These are phyloP conservation scores for Malacoctenus gilli DNA, from an alignment of 2,797 vertebrate species.

Conservation along the genomic window DNA sequence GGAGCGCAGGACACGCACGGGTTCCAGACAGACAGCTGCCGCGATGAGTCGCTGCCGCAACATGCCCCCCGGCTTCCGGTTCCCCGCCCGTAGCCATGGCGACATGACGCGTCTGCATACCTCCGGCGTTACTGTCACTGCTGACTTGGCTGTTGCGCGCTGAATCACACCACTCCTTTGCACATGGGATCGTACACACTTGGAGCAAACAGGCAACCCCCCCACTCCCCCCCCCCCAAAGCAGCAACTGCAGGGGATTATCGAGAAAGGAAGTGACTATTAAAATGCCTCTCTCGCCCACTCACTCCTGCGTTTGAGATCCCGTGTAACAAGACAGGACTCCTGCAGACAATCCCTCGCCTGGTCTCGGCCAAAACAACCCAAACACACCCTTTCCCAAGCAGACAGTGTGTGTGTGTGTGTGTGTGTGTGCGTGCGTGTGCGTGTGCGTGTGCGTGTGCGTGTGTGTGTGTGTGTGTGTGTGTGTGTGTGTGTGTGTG, in stretches of 20 bases:
- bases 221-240: constrained; percentile 55
- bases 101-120: constrained; percentile 67
- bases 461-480: no score
- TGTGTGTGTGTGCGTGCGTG: constrained; percentile 17
- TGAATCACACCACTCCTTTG: constrained; percentile 69
- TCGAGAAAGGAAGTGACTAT: constrained; percentile 79
- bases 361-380: constrained; percentile 45
- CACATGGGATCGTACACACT: constrained; percentile 39
- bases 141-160: constrained; percentile 67
- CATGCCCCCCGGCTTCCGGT: constrained; percentile 71
- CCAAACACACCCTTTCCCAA: constrained; percentile 53
- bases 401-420: constrained; percentile 54
- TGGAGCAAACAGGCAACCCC: constrained; percentile 46
- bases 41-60: constrained; percentile 45
- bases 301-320: constrained; percentile 58
- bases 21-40: constrained; percentile 66
- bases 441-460: constrained; percentile 44
- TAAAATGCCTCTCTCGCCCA: constrained; percentile 79
- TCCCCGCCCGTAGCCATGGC: constrained; percentile 59
- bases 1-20: constrained; percentile 24
- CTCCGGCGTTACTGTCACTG: constrained; percentile 61
- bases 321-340: constrained; percentile 63
- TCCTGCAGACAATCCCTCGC: constrained; percentile 51
- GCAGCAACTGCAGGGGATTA: constrained; percentile 78
- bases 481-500: constrained; percentile 48